Evolutionary conservation across 1,140 invertebrate genomes (phyloP).

Genomic region (Polypedilum pembai): DNA sequence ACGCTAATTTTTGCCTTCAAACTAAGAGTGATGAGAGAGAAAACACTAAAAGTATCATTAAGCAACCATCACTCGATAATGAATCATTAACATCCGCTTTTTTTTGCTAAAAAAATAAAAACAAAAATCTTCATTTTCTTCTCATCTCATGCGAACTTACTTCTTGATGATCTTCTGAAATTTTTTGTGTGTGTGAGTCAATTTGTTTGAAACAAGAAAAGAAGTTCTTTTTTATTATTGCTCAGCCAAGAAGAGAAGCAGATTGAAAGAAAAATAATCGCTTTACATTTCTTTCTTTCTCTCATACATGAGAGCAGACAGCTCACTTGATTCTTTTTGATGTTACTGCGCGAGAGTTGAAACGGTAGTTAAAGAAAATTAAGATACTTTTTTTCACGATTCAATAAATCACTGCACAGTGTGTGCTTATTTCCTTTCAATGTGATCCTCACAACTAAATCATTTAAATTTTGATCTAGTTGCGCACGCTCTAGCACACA

Average conservation of each 20-base stretch:
- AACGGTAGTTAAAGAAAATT: conserved; percentile 13
- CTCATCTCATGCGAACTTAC: background rate
- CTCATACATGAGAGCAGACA: background rate
- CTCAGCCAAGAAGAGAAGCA: no score
- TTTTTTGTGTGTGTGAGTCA: background rate
- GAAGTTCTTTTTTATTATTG: background rate
- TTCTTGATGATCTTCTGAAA: background rate
- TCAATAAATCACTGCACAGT: conserved; percentile 7
- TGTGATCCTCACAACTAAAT: no score
- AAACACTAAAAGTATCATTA: background rate
- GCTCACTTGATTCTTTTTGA: conserved; percentile 6
- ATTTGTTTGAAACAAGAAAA: background rate
- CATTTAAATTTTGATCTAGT: background rate
- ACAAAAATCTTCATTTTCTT: background rate
- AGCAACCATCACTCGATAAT: conserved; percentile 2
- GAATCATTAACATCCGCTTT: conserved; percentile 17
- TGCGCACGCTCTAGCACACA: background rate
- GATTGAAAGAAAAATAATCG: background rate
- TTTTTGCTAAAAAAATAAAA: background rate
- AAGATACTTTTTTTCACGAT: conserved; percentile 13
- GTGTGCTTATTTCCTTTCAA: conserved; percentile 3
- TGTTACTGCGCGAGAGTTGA: background rate
- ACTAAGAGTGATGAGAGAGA: no score
- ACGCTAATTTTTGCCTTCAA: background rate
- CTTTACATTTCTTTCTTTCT: background rate